Evolutionary conservation across 2,113 vertebrate genomes (phyloP), one percentile per base, ranked within the genome.

Genomic region (Chamaetylas fuelleborni): DNA sequence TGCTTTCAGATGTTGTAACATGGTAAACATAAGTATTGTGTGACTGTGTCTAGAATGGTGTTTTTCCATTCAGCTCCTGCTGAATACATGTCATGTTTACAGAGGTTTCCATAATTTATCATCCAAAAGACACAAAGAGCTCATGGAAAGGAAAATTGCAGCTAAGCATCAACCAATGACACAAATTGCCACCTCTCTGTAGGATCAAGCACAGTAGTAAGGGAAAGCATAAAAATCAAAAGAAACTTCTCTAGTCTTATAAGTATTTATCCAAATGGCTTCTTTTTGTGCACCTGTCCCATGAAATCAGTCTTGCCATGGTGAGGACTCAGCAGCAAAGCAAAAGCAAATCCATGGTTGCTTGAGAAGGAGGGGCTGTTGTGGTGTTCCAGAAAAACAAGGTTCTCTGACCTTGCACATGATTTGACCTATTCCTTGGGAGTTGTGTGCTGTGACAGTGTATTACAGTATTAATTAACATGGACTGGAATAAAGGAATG

Each of bases 41-140:
- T 65, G 50, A 40, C 73, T 42, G 12, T 42, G n/a, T 57, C 78
- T 89, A 58, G 62, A 79, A 57, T 28, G 33, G 2, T 42, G 60
- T 76, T 95, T 92, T 89, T 65, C 81, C 57, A 69, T 45, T 45
- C 43, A 20, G 25, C 14, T 81, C 53, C 22, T 74, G 66, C 71
- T 78, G 64, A 45, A 45, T n/a, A 67, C 53, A 54, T n/a, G 36
- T 65, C 50, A 25, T 34, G 19, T 73, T 76, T 88, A 43, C 20
- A 29, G 34, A 76, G 82, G 12, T 89, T 94, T 89, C 78, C 50
- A 14, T 61, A 54, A 82, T 87, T 92, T 93, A 82, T 92, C 34
- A 50, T 72, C 48, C 40, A 79, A 92, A 89, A 58, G 42, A 76
- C 45, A 47, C 25, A 56, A 85, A 83, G 36, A 69, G 6, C 10